Evolutionary conservation across 2,888 invertebrate species (phyloP), one percentile per base, ranked within the genome.

Genomic region (Euzetes globulus): DNA sequence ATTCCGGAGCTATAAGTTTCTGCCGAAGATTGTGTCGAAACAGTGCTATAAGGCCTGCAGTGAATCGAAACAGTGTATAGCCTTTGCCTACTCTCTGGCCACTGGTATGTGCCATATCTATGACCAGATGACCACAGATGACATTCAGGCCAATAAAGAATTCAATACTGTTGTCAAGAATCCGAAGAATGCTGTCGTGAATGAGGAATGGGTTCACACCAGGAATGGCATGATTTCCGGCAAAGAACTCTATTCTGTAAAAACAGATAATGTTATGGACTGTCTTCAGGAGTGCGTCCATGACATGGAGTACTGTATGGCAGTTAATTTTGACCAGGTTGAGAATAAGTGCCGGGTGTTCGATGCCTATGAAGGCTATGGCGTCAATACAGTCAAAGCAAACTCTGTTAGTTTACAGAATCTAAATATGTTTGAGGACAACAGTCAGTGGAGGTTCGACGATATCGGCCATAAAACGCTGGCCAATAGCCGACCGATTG

Each of bases 151-250:
- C 1, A 50, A 73, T 41, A 25, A 45, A 27, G 50, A 65, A 19
- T 27, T 29, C n/a, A 47, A 33, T 50, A 50, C 50, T 3, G 73
- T 73, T n/a, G 45, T 73, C 7, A 73, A 73, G 45, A 68, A 73
- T 33, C 73, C 73, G 25, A 73, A 60, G 33, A 55, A 65, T 37
- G 27, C 22, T 33, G 22, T 68, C 17, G 25, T 73, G 19, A 58
- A 52, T 15, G 68, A 68, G n/a, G 63, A 73, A 50, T 73, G 73
- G 73, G 17, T 73, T 45, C 68, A 65, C 27, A 73, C 73, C 2
- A 58, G 52, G 13, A 41, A 65, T 29, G 60, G 65, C 13, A 6
- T 19, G 45, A 25, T 68, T 19, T 47, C 33, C 9, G 73, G 73
- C n/a, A 33, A 25, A 22, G 65, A 73, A 15, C 50, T 73, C 29